Conservation (phyloP, 2,113 vertebrate species). For the Aspidoscelis tigris region DNA sequence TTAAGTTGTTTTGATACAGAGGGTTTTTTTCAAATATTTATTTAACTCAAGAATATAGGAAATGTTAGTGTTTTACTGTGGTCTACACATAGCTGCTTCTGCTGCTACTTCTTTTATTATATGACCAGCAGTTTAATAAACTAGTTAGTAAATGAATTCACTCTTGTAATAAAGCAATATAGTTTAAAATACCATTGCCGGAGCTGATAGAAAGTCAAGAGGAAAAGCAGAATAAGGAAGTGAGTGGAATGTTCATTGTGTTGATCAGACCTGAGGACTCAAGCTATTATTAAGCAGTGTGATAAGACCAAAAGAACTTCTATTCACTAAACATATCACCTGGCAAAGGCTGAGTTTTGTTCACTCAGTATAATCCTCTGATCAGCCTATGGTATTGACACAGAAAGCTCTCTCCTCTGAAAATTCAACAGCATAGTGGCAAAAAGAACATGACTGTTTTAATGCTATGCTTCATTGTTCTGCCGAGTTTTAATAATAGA, state of each 20-base stretch:
- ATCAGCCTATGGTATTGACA: not conserved
- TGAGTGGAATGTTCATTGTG: not conserved
- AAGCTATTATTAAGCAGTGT: not conserved
- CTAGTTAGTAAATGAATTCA: not conserved
- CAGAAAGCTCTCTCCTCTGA: not conserved
- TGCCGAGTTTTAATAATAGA: too few species aligned
- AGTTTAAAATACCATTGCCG: not conserved
- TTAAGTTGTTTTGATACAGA: not conserved
- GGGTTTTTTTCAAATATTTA: too few species aligned
- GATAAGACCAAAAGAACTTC: not conserved
- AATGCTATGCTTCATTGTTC: too few species aligned
- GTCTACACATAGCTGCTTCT: too few species aligned
- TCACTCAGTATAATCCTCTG: not conserved
- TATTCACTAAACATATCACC: not conserved
- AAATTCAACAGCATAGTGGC: not conserved
- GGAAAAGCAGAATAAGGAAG: not conserved
- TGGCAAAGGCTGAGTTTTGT: not conserved
- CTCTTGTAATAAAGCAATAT: not conserved
- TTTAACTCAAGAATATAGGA: too few species aligned
- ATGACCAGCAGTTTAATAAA: too few species aligned
- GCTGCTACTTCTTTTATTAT: too few species aligned
- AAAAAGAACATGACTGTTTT: not conserved
- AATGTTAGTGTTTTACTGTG: too few species aligned
- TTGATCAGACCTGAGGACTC: not conserved
- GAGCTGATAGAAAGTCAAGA: not conserved